A percentile compares a stretch with the other conserved stretches of the same genome.
phyloP scores from a whole-genome alignment of 1,140 invertebrate species.

The Camponotus pennsylvanicus region DNA sequence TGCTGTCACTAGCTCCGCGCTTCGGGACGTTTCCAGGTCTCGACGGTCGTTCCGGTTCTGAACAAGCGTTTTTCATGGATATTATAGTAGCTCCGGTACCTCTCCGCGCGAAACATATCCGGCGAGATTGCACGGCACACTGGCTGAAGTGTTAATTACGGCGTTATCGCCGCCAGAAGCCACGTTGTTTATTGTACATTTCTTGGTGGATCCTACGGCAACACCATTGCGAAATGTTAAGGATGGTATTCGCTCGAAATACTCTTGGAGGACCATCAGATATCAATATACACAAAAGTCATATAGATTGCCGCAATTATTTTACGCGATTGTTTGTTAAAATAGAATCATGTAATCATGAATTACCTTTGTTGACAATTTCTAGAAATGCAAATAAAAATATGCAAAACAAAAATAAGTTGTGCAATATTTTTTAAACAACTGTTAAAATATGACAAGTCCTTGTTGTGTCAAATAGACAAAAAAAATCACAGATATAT shows the following conservation, averaged over 20 bases:
- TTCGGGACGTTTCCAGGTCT: constrained; percentile 62
- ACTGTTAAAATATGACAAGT: constrained; percentile 8
- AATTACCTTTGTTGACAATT: neutral
- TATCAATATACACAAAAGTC: neutral
- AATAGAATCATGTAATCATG: neutral
- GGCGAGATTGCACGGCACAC: constrained; percentile 27
- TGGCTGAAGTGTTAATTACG: constrained; percentile 53
- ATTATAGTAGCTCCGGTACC: constrained; percentile 43
- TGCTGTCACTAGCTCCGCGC: constrained; percentile 64
- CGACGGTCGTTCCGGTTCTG: constrained; percentile 58
- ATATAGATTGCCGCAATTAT: neutral
- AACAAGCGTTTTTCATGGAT: constrained; percentile 66
- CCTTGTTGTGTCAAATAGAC: neutral
- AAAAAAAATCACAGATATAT: neutral
- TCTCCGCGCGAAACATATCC: constrained; percentile 19
- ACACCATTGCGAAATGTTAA: constrained; percentile 13
- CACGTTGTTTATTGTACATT: constrained; percentile 50
- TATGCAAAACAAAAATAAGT: neutral
- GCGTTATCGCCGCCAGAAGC: constrained; percentile 50
- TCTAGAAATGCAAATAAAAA: neutral
- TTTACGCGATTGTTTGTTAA: neutral
- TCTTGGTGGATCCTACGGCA: constrained; percentile 29
- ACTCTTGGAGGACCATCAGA: neutral
- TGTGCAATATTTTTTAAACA: neutral
- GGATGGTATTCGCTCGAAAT: neutral